These are phyloP conservation scores for Nemapogon koenigi DNA, from an alignment of 2,888 invertebrate species.

Conservation along the genomic window DNA sequence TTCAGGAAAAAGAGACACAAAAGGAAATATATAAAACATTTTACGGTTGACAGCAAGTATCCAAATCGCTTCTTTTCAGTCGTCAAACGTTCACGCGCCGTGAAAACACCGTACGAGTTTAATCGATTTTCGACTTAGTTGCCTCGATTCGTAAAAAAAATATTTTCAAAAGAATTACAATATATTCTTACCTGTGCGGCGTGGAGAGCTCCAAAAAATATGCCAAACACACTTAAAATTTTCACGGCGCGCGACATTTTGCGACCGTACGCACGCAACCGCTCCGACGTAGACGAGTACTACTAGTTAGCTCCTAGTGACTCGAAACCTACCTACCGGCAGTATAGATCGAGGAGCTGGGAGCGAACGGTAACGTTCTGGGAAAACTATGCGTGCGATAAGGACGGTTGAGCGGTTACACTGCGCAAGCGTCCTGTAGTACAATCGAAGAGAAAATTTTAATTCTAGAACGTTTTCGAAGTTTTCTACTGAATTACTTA, in stretches of 20 bases:
- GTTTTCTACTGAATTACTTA: too few species aligned
- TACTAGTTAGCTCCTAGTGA: too few species aligned
- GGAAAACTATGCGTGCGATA: neutral
- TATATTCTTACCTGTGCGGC: slow-evolving; percentile 59
- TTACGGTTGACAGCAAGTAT: slow-evolving; percentile 5
- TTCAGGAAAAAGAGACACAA: too few species aligned
- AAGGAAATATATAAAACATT: slow-evolving; percentile 5
- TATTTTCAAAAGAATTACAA: slow-evolving; percentile 17
- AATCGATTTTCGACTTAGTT: slow-evolving; percentile 51
- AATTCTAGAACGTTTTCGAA: too few species aligned
- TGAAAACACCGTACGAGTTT: slow-evolving; percentile 49
- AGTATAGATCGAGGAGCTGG: slow-evolving; percentile 53
- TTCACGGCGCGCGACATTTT: slow-evolving; percentile 69
- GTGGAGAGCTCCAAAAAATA: slow-evolving; percentile 64
- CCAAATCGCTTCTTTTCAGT: slow-evolving; percentile 38
- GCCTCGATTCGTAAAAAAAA: neutral
- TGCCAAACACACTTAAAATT: slow-evolving; percentile 66
- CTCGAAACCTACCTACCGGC: slow-evolving; percentile 57
- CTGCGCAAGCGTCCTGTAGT: too few species aligned
- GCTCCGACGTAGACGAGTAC: too few species aligned
- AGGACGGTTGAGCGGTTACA: too few species aligned
- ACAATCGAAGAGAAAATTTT: too few species aligned
- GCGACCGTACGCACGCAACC: slow-evolving; percentile 58
- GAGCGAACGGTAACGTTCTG: neutral
- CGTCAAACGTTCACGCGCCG: slow-evolving; percentile 41